phyloP scores from a whole-genome alignment of 1,140 invertebrate species.

The Gryon sp. region DNA sequence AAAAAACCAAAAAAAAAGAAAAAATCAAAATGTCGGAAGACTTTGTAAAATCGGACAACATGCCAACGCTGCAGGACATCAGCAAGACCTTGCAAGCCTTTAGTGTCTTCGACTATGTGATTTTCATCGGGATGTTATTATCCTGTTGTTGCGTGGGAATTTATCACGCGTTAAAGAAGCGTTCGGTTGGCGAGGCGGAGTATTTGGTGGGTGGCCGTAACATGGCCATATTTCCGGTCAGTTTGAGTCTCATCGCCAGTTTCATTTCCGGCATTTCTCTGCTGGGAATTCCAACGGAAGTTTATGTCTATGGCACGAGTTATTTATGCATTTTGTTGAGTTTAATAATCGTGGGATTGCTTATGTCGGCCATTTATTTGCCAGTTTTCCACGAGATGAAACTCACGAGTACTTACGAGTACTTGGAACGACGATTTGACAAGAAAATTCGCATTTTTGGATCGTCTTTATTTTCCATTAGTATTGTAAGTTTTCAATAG shows the following conservation, averaged over 20 bases:
- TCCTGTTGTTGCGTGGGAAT: conserved; percentile 87
- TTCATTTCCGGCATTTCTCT: conserved; percentile 83
- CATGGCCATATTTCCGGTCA: conserved; percentile 89
- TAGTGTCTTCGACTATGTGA: conserved; percentile 84
- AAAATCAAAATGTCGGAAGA: conserved; percentile 66
- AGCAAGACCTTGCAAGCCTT: conserved; percentile 83
- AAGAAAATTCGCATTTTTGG: conserved; percentile 85
- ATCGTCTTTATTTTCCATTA: conserved; percentile 86
- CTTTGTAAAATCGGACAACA: conserved; percentile 25
- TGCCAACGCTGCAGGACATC: conserved; percentile 81
- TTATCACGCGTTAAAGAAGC: conserved; percentile 87
- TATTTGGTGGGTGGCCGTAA: conserved; percentile 91
- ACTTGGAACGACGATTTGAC: conserved; percentile 88
- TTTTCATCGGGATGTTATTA: conserved; percentile 86
- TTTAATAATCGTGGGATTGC: conserved; percentile 82
- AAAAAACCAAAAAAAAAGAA: no score
- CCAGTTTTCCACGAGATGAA: conserved; percentile 90
- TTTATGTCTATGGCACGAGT: conserved; percentile 89
- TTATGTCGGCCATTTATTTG: conserved; percentile 85
- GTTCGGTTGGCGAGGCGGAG: conserved; percentile 84
- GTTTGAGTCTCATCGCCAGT: conserved; percentile 90
- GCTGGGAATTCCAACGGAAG: conserved; percentile 89
- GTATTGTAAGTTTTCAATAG: conserved; percentile 81
- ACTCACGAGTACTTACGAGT: conserved; percentile 92
- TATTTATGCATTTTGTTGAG: conserved; percentile 84